Evolutionary conservation across 2,113 vertebrate species (phyloP).

Genomic region (Tachysurus fulvidraco): DNA sequence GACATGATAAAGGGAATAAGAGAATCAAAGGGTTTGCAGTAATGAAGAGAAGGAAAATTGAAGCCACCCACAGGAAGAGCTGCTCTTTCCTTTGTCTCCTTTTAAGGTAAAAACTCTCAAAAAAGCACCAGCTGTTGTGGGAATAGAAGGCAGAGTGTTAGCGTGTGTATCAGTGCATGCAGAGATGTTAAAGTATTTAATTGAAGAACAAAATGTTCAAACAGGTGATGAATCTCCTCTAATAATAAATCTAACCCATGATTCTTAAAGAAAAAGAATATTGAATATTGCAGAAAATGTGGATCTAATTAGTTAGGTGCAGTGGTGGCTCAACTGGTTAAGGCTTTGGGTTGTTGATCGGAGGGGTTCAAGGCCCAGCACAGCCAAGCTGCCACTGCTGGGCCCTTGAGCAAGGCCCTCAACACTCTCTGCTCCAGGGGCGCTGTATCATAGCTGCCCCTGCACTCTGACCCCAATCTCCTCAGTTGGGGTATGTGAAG

Average conservation of each 20-base stretch:
- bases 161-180: conserved; percentile 51
- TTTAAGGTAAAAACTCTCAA: conserved; percentile 77
- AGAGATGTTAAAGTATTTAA: conserved; percentile 13
- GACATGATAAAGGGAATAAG: conserved; percentile 29
- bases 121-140: conserved; percentile 70
- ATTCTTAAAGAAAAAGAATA: neutral
- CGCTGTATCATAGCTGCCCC: no score
- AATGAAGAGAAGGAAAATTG: conserved; percentile 58
- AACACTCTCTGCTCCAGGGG: no score
- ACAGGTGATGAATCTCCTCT: neutral
- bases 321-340: no score
- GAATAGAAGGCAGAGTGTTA: conserved; percentile 66
- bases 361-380: no score
- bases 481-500: no score
- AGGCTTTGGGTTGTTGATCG: no score
- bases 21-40: conserved; percentile 26
- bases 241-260: neutral
- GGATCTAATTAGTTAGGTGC: no score
- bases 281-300: neutral
- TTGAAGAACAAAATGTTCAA: neutral
- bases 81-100: conserved; percentile 71
- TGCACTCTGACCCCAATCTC: no score
- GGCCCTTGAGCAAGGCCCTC: no score
- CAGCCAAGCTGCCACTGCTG: no score
- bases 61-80: conserved; percentile 76